phyloP scores from a whole-genome alignment of 1,140 invertebrate genomes.

The Magallana angulata region DNA sequence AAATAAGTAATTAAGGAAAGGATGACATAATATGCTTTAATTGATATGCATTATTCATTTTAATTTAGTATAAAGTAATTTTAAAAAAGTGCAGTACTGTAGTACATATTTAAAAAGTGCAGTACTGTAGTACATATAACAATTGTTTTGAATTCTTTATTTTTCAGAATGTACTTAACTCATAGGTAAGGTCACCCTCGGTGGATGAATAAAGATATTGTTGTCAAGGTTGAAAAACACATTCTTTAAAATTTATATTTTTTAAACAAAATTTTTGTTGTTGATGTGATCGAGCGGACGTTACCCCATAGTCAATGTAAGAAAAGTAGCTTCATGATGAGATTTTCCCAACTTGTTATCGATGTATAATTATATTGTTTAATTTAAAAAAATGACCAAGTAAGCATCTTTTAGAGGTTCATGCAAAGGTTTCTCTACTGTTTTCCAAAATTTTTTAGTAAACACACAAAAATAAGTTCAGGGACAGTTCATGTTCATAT shows the following conservation, averaged over 20 bases:
- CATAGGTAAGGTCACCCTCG: conserved; percentile 24
- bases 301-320: neutral
- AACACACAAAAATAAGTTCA: too few relatives aligned
- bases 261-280: conserved; percentile 6
- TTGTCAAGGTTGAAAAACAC: neutral
- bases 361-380: too few relatives aligned
- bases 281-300: neutral
- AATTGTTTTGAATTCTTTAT: conserved; percentile 33
- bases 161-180: conserved; percentile 22
- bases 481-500: neutral
- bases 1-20: conserved; percentile 12
- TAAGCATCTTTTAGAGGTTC: neutral
- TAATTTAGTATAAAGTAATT: conserved; percentile 10
- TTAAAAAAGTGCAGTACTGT: neutral
- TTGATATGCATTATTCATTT: conserved; percentile 9
- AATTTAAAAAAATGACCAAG: too few relatives aligned
- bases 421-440: neutral
- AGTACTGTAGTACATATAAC: neutral
- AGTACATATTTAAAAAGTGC: neutral
- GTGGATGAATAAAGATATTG: conserved; percentile 6
- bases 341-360: neutral
- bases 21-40: conserved; percentile 3
- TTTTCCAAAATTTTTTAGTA: neutral
- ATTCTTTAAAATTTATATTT: too few relatives aligned
- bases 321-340: neutral